These are phyloP conservation scores for Dipodomys spectabilis DNA, from an alignment of 2,113 vertebrate genomes.

Conservation along the genomic window DNA sequence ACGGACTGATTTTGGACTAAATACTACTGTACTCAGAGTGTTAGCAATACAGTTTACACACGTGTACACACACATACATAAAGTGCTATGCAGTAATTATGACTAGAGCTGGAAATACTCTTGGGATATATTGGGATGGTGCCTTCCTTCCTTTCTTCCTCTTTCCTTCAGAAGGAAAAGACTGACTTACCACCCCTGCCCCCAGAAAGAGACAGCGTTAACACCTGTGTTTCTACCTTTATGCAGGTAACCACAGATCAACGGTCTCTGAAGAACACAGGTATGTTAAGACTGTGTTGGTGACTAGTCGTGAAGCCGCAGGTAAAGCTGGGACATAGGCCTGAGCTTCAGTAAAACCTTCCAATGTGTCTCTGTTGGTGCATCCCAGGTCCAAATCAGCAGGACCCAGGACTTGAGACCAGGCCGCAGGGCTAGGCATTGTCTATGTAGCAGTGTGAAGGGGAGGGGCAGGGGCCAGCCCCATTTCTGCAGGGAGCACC, in stretches of 20 bases:
- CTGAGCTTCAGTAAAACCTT: background rate
- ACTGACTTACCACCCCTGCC: too few species aligned
- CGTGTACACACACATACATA: background rate
- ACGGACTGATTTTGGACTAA: background rate
- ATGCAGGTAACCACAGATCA: fast-evolving
- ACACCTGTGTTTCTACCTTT: fast-evolving
- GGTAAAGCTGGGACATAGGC: fast-evolving
- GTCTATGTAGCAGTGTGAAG: too few species aligned
- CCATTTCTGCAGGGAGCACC: too few species aligned
- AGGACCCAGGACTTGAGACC: background rate
- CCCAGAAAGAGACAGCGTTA: too few species aligned
- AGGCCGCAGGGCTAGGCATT: fast-evolving
- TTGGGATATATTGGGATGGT: too few species aligned
- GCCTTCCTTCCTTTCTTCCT: background rate
- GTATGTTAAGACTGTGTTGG: background rate
- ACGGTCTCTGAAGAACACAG: fast-evolving
- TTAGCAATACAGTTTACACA: too few species aligned
- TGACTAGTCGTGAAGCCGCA: background rate
- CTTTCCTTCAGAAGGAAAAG: too few species aligned
- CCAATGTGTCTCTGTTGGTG: too few species aligned
- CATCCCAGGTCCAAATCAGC: background rate
- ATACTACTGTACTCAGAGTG: fast-evolving
- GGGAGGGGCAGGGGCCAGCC: too few species aligned
- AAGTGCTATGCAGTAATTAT: fast-evolving
- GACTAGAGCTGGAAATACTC: background rate